A percentile compares a stretch with the other conserved stretches of the same genome.
phyloP scores from a whole-genome alignment of 1,140 invertebrate genomes.

The Musca vetustissima region DNA sequence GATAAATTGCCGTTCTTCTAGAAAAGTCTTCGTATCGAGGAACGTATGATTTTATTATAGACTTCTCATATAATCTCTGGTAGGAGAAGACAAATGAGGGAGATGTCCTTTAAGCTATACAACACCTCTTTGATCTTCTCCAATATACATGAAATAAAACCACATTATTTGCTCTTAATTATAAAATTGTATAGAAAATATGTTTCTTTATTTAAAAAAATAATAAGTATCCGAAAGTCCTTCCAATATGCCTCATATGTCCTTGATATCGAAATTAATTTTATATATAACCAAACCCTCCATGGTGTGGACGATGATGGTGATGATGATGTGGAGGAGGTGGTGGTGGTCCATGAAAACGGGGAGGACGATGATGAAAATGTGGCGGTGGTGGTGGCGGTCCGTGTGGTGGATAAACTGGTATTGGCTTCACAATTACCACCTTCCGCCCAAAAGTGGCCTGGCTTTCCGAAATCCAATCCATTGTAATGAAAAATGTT shows the following conservation, averaged over 20 bases:
- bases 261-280: neutral
- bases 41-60: too few relatives aligned
- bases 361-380: neutral
- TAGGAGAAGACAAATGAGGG: too few relatives aligned
- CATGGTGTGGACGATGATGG: too few relatives aligned
- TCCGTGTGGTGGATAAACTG: neutral
- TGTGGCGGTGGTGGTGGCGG: neutral
- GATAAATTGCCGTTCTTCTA: too few relatives aligned
- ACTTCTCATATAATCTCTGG: too few relatives aligned
- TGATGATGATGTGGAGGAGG: constrained; percentile 17
- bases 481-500: neutral
- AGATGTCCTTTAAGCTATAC: too few relatives aligned
- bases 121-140: too few relatives aligned
- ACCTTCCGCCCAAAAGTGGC: neutral
- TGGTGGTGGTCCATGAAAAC: neutral
- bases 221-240: neutral
- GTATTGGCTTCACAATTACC: neutral
- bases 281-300: constrained; percentile 5
- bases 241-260: neutral
- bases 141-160: neutral
- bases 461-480: neutral
- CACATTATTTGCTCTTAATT: too few relatives aligned
- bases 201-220: neutral
- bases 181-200: too few relatives aligned
- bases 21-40: too few relatives aligned